Evolutionary conservation across 2,888 invertebrate species (phyloP).

Genomic region (Xestia xanthographa): DNA sequence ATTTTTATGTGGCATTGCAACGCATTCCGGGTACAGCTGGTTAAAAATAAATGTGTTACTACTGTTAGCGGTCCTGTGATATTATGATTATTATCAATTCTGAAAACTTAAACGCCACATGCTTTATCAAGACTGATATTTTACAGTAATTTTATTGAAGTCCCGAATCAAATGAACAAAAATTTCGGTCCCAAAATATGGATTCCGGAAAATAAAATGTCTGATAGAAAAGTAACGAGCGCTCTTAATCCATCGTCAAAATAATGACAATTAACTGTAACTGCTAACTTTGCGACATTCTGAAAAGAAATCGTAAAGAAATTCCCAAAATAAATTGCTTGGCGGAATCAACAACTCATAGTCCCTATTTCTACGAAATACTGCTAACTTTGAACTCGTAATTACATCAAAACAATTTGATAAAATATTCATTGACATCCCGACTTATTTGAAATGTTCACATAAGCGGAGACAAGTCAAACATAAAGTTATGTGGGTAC

Average conservation of each 20-base stretch:
- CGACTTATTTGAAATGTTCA: conserved; percentile 56
- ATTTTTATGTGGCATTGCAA: neutral
- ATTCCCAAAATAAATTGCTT: conserved; percentile 22
- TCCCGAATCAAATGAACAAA: neutral
- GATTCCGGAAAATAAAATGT: conserved; percentile 2
- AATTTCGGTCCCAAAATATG: neutral
- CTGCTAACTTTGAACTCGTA: conserved; percentile 39
- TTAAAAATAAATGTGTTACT: neutral
- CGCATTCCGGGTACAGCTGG: neutral
- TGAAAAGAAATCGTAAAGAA: conserved; percentile 35
- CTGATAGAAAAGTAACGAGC: conserved; percentile 5
- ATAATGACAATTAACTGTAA: conserved; percentile 51
- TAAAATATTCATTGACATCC: conserved; percentile 61
- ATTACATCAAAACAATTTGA: conserved; percentile 53
- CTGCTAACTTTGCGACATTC: conserved; percentile 30
- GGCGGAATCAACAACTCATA: conserved; percentile 28
- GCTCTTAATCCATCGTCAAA: conserved; percentile 25
- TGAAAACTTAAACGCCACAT: neutral
- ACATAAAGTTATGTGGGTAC: conserved; percentile 36
- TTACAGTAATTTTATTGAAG: neutral
- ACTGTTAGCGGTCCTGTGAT: neutral
- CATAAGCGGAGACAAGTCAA: conserved; percentile 50
- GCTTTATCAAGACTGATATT: too few relatives aligned
- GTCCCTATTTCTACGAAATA: conserved; percentile 22
- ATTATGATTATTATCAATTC: neutral